Conservation (phyloP, 2,888 invertebrate species). For the Diarsia rubi region DNA sequence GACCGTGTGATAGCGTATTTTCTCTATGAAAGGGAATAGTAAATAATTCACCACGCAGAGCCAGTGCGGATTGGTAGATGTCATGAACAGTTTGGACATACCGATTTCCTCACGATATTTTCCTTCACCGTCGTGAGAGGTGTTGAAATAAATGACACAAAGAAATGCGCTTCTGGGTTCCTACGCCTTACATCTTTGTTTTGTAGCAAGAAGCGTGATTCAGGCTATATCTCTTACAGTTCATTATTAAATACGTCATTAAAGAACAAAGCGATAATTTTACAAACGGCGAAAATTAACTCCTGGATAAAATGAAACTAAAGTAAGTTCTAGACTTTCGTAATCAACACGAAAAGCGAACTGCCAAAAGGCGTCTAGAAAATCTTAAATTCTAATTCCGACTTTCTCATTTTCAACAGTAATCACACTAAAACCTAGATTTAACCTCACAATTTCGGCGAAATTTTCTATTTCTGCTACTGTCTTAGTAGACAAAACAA, state of each 20-base stretch:
- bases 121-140: no score
- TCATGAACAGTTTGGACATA: no score
- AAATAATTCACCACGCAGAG: no score
- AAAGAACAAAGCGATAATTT: no score
- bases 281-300: background rate
- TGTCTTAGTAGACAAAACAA: constrained; percentile 53
- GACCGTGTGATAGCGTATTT: no score
- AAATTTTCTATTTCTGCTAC: constrained; percentile 48
- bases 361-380: constrained; percentile 18
- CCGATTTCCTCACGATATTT: no score
- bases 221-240: background rate
- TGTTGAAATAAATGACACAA: no score
- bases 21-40: no score
- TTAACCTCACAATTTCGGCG: constrained; percentile 31
- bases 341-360: constrained; percentile 37
- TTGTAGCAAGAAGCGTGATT: no score
- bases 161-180: no score
- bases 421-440: constrained; percentile 43
- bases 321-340: constrained; percentile 22
- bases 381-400: constrained; percentile 44
- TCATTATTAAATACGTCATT: background rate
- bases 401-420: constrained; percentile 25
- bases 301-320: background rate
- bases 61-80: no score
- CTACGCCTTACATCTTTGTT: no score